phyloP scores from a whole-genome alignment of 2,113 vertebrate species.

The Mustela nigripes region DNA sequence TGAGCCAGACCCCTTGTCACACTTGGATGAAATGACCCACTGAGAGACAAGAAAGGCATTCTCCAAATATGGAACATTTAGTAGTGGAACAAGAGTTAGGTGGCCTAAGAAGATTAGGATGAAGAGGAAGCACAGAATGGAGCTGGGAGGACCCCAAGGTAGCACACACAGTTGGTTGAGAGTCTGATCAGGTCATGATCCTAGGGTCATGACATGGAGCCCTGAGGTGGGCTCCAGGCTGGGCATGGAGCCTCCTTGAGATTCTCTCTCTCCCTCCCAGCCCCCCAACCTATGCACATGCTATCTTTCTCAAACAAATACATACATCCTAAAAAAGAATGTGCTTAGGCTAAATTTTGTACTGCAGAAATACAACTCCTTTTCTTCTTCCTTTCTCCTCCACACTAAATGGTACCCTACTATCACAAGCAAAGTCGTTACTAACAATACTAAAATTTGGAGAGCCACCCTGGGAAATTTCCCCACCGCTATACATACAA shows the following conservation, averaged over 20 bases:
- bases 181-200: too few species aligned
- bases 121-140: not conserved
- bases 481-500: not conserved
- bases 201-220: too few species aligned
- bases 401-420: not conserved
- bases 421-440: not conserved
- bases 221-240: too few species aligned
- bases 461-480: not conserved
- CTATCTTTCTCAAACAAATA: too few species aligned
- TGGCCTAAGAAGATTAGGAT: not conserved
- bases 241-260: too few species aligned
- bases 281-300: too few species aligned
- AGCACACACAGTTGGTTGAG: too few species aligned
- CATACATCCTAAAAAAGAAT: too few species aligned
- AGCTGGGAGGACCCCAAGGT: not conserved
- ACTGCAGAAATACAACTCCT: not conserved
- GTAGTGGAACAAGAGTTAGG: rapidly evolving
- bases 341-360: not conserved
- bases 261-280: too few species aligned
- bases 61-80: not conserved
- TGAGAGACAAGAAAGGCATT: not conserved
- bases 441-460: not conserved
- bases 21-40: not conserved
- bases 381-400: not conserved
- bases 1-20: not conserved